phyloP scores from a whole-genome alignment of 2,797 vertebrate genomes.

The Cetoscarus ocellatus region DNA sequence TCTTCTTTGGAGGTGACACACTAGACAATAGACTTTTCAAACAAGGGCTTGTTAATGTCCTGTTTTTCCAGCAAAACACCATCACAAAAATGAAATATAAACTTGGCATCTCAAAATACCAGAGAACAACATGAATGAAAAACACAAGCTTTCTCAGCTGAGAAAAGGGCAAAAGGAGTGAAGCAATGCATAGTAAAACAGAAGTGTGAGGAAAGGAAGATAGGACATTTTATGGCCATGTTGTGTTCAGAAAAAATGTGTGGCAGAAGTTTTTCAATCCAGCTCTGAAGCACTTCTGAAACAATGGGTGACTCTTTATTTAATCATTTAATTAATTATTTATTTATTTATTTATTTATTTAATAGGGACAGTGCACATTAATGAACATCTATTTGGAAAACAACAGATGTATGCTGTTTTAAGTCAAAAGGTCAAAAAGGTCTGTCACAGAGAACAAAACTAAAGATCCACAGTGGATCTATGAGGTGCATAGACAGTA shows the following conservation, averaged over 20 bases:
- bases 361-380: too few relatives aligned
- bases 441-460: not conserved
- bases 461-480: not conserved
- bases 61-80: constrained; percentile 31
- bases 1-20: constrained; percentile 2
- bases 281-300: not conserved
- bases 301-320: constrained; percentile 23
- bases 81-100: constrained; percentile 41
- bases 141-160: constrained; percentile 49
- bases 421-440: constrained; percentile 18
- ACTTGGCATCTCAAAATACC: not conserved
- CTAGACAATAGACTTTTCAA: constrained; percentile 31
- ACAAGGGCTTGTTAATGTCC: constrained; percentile 2
- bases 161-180: constrained; percentile 28
- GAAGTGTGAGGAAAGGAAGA: not conserved
- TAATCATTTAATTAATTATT: too few relatives aligned
- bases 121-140: constrained; percentile 27
- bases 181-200: constrained; percentile 27
- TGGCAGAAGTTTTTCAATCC: not conserved
- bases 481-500: not conserved
- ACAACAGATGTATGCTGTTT: too few relatives aligned
- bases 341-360: too few relatives aligned
- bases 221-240: not conserved
- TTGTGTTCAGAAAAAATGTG: not conserved
- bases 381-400: too few relatives aligned